phyloP scores from a whole-genome alignment of 2,888 invertebrate genomes.

The Harpagoxenus sublaevis region DNA sequence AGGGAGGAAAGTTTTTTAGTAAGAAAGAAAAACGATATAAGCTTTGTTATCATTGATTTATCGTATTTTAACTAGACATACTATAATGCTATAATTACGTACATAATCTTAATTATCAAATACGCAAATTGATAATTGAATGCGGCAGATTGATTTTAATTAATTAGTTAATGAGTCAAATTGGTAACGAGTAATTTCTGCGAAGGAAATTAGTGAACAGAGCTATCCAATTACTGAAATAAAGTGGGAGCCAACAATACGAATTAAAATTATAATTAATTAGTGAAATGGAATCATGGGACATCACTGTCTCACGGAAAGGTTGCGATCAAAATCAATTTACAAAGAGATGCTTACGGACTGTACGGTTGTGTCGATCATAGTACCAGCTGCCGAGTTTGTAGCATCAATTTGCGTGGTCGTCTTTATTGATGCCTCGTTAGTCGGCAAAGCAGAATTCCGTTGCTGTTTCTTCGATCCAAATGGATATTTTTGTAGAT shows the following conservation, averaged over 20 bases:
- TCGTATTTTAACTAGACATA: not conserved
- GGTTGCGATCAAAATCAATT: not conserved
- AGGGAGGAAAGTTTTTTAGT: not conserved
- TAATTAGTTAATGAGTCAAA: not conserved
- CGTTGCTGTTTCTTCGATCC: slow-evolving; percentile 2
- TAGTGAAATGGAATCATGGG: not conserved
- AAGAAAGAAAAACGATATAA: not conserved
- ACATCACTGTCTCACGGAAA: not conserved
- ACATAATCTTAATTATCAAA: not conserved
- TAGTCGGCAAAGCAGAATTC: slow-evolving; percentile 53
- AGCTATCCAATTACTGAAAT: slow-evolving; percentile 1
- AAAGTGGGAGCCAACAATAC: not conserved
- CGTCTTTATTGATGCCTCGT: not conserved
- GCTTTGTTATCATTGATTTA: not conserved
- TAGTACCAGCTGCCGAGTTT: slow-evolving; percentile 30
- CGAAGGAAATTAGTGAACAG: not conserved
- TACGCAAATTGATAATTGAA: not conserved
- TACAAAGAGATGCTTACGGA: slow-evolving; percentile 2
- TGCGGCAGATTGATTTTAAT: slow-evolving; percentile 3
- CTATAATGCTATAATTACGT: not conserved
- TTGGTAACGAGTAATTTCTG: not conserved
- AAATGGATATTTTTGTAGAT: slow-evolving; percentile 17
- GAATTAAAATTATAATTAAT: slow-evolving; percentile 21
- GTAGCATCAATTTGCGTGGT: not conserved
- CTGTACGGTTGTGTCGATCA: slow-evolving; percentile 7